Conservation (phyloP, 2,888 invertebrate genomes). For the Zaprionus obscuricornis region DNA sequence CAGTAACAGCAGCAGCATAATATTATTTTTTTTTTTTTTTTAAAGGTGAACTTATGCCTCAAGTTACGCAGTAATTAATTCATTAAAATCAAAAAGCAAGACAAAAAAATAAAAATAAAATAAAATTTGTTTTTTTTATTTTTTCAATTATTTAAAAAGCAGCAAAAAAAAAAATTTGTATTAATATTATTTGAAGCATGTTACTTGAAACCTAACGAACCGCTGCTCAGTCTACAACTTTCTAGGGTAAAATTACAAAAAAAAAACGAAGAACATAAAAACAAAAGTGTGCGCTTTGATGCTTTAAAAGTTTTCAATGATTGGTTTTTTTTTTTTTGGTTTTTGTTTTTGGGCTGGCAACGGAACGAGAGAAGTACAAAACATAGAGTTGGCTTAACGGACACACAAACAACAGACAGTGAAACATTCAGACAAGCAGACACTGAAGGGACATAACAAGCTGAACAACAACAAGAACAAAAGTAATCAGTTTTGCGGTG, state of each 20-base stretch:
- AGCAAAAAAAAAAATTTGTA: too few species aligned
- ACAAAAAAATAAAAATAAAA: too few species aligned
- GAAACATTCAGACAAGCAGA: slow-evolving; percentile 4
- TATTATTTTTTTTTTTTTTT: slow-evolving; percentile 18
- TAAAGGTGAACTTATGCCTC: too few species aligned
- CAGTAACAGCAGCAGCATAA: slow-evolving; percentile 9
- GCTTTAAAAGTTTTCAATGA: slow-evolving; percentile 54
- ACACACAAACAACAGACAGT: too few species aligned
- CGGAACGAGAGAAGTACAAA: too few species aligned
- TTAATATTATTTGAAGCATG: too few species aligned
- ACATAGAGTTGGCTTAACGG: too few species aligned
- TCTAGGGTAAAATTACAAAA: slow-evolving; percentile 16
- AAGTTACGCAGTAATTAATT: slow-evolving; percentile 3
- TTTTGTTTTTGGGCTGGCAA: slow-evolving; percentile 26
- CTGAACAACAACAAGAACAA: slow-evolving; percentile 31
- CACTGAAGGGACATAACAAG: slow-evolving; percentile 18
- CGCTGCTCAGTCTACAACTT: not conserved
- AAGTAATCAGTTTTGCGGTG: slow-evolving; percentile 67
- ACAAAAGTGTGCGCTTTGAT: slow-evolving; percentile 62
- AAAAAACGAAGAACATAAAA: too few species aligned
- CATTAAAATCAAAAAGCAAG: not conserved
- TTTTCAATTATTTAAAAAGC: too few species aligned
- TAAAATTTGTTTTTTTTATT: too few species aligned
- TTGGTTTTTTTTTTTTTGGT: slow-evolving; percentile 35
- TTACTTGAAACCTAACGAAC: not conserved